Evolutionary conservation across 1,140 invertebrate genomes (phyloP), one percentile per base, ranked within the genome.

Genomic region (Aphelenchoides avenae): DNA sequence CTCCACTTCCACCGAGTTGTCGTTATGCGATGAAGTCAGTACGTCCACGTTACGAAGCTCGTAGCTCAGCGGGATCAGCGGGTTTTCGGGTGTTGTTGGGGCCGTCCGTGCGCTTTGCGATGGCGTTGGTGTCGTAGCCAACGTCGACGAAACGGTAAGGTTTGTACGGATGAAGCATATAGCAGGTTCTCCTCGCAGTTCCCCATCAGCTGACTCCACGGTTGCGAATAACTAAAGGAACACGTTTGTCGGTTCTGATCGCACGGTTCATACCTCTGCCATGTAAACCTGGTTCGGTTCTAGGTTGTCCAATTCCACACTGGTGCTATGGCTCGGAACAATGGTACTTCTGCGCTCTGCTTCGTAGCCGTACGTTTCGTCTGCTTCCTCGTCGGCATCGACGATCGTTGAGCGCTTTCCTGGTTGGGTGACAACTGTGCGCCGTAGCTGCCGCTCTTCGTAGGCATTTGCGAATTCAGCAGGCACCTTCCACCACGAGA

Each of bases 151-250:
- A 55, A 34, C 50, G 26, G 39, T 18, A 42, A 37, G 1, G 18
- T n/a, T 36, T 7, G 61, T 63, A 18, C 49, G 29, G 26, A 63
- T 26, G 22, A 69, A 49, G 4, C 60, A n/a, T 18, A 66, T 30
- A 1, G 64, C 66, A n/a, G 64, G 46, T 27, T 73, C 70, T 18
- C 70, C 70, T 1, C 66, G 55, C 20, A 73, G 43, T 40, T 73
- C 71, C 18, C 70, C 70, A 40, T 73, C 70, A 0, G 33, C 55
- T 13, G 71, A 71, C 22, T 73, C 70, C 1, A 68, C 70, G 4
- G 56, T 57, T 6, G 71, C 68, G 41, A 52, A 64, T 5, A 71
- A 46, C 66, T 71, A 33, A 63, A 61, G 34, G 24, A 52, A 7
- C 11, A 24, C 29, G 15, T 50, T 55, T 43, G 13, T 27, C 3